A percentile compares a stretch with the other conserved stretches of the same genome.
Conservation (phyloP, 2,113 vertebrate species). For the Proteles cristata region DNA sequence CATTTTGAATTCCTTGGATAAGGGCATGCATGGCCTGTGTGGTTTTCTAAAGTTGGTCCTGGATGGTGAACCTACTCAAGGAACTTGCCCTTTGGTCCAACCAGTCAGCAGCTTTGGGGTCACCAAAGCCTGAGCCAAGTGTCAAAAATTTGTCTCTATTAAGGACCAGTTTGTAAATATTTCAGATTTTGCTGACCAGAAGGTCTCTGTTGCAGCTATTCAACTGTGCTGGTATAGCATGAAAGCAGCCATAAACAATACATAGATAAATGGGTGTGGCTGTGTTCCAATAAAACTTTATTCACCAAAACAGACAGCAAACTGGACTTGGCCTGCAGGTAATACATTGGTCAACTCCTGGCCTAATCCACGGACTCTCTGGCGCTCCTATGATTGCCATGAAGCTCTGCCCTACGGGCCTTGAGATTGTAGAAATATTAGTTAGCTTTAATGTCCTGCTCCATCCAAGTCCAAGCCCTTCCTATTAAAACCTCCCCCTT, state of each 20-base stretch:
- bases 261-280: not conserved
- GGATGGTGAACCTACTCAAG: not conserved
- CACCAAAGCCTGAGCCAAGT: not conserved
- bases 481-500: not conserved
- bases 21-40: too few relatives aligned
- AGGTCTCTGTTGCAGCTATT: not conserved
- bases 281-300: not conserved
- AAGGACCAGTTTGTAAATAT: not conserved
- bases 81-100: not conserved
- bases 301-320: not conserved
- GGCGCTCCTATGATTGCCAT: not conserved
- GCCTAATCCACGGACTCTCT: not conserved
- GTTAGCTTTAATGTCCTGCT: fast-evolving
- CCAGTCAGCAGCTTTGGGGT: not conserved
- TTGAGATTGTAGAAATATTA: fast-evolving
- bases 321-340: not conserved
- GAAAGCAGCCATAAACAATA: not conserved
- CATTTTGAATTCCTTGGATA: not conserved
- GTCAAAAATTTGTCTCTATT: not conserved
- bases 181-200: not conserved
- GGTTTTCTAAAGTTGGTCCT: not conserved
- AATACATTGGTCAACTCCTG: not conserved
- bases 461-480: not conserved
- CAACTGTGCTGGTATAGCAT: not conserved
- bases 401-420: not conserved